phyloP scores from a whole-genome alignment of 2,797 vertebrate species.

The Parauchenoglanis ngamensis region DNA sequence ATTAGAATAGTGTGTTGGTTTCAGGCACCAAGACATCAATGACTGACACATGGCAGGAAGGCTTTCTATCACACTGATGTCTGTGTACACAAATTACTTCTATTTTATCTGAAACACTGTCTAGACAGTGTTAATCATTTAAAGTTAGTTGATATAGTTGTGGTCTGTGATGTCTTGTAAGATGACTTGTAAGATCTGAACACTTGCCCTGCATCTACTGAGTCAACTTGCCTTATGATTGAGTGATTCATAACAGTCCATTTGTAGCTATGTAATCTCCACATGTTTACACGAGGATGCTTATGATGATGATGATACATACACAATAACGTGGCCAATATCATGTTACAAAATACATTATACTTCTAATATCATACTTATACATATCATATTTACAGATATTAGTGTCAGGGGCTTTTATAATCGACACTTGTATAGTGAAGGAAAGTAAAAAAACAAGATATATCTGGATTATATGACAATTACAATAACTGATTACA shows the following conservation, averaged over 20 bases:
- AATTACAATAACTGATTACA: background rate
- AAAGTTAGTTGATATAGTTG: background rate
- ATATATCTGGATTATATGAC: background rate
- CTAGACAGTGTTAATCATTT: background rate
- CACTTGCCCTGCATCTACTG: background rate
- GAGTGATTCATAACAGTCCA: slow-evolving; percentile 14
- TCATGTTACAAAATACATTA: background rate
- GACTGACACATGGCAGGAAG: background rate
- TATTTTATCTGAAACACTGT: background rate
- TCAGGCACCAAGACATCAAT: background rate
- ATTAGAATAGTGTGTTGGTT: background rate
- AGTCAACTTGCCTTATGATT: slow-evolving; percentile 22
- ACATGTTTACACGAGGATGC: background rate
- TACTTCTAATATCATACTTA: background rate
- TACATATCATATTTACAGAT: background rate
- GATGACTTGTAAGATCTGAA: background rate
- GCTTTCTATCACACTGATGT: background rate
- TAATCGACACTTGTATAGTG: background rate
- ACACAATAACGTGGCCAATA: background rate
- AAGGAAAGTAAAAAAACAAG: background rate
- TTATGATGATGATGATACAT: slow-evolving; percentile 7
- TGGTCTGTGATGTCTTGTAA: background rate
- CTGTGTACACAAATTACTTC: background rate
- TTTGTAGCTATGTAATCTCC: slow-evolving; percentile 8
- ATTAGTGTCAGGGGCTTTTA: background rate